phyloP scores from a whole-genome alignment of 2,888 invertebrate species.

The Dicyrtomina minuta region DNA sequence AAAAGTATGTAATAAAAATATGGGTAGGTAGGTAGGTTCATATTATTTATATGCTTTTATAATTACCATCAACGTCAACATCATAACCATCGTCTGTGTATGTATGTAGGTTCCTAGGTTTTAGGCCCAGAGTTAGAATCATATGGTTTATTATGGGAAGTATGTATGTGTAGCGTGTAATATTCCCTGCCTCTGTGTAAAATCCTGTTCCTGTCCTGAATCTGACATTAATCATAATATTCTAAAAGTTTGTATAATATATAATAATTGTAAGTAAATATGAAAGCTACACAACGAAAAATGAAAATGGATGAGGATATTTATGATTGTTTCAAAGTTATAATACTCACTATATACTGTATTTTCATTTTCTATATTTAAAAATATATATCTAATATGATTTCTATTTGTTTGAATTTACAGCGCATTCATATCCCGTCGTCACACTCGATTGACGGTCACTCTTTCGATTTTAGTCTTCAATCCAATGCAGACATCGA shows the following conservation, averaged over 20 bases:
- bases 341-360: background rate
- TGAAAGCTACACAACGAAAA: background rate
- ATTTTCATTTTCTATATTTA: background rate
- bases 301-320: background rate
- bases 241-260: too few species aligned
- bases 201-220: too few species aligned
- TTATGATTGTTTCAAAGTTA: background rate
- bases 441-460: constrained; percentile 44
- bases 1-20: too few species aligned
- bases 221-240: too few species aligned
- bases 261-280: background rate
- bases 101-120: too few species aligned
- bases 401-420: constrained; percentile 36
- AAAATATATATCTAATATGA: background rate
- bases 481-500: constrained; percentile 78
- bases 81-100: too few species aligned
- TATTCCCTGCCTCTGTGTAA: too few species aligned
- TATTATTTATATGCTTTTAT: too few species aligned
- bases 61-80: too few species aligned
- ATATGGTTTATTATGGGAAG: background rate
- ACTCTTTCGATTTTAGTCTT: constrained; percentile 72
- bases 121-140: too few species aligned
- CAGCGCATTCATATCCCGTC: constrained; percentile 53
- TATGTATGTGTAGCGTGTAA: background rate
- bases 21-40: too few species aligned